Conservation (phyloP, 2,888 invertebrate species). For the Oithona nana region DNA sequence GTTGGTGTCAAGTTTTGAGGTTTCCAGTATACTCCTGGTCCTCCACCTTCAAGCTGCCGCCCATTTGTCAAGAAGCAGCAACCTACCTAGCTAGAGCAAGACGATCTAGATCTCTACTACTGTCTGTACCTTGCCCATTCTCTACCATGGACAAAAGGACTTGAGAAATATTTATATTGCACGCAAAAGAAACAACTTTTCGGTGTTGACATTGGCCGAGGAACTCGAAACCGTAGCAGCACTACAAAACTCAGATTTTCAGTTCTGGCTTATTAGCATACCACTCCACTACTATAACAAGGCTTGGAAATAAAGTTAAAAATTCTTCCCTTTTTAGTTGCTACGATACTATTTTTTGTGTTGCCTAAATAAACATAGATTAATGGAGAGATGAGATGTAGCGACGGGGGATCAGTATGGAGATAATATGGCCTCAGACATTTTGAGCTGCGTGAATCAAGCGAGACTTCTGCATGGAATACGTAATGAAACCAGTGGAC, state of each 20-base stretch:
- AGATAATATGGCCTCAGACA: not conserved
- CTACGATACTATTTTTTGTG: too few species aligned
- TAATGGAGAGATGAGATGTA: not conserved
- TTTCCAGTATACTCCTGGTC: not conserved
- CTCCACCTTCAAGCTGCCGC: too few species aligned
- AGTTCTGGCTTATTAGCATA: not conserved
- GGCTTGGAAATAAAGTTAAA: not conserved
- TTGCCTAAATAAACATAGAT: not conserved
- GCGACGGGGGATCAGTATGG: not conserved
- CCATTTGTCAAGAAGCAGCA: not conserved
- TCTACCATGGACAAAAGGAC: not conserved
- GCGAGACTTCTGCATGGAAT: not conserved
- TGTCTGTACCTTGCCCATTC: too few species aligned
- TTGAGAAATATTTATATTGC: not conserved
- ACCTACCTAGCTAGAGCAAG: not conserved
- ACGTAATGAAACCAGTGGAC: not conserved
- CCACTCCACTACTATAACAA: not conserved
- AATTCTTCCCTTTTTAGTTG: too few species aligned
- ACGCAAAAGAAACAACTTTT: not conserved
- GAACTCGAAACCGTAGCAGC: not conserved
- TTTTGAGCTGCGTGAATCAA: not conserved
- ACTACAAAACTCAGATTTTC: not conserved
- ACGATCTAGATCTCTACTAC: not conserved
- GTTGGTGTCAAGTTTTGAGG: not conserved
- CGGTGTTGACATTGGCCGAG: not conserved